These are phyloP conservation scores for Pseudococcus jackbeardsleyi DNA, from an alignment of 2,888 invertebrate genomes.

Conservation along the genomic window DNA sequence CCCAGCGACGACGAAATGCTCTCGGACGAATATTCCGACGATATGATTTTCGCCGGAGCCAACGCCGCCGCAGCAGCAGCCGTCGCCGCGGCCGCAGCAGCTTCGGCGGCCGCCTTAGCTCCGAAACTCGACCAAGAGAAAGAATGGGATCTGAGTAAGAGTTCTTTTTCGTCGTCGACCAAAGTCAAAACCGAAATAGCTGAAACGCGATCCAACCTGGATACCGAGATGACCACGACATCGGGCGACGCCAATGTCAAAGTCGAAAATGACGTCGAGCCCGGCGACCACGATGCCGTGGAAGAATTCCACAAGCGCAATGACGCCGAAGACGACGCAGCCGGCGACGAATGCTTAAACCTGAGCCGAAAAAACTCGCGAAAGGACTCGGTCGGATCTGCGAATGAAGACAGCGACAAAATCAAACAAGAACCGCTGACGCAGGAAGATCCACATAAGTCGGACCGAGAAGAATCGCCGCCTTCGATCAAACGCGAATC, in stretches of 20 bases:
- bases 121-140: slow-evolving; percentile 44
- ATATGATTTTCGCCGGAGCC: slow-evolving; percentile 57
- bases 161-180: slow-evolving; percentile 37
- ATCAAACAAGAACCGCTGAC: background rate
- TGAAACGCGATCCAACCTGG: background rate
- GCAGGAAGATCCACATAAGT: slow-evolving; percentile 67
- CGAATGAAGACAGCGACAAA: slow-evolving; percentile 67
- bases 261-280: background rate
- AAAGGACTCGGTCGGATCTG: slow-evolving; percentile 47
- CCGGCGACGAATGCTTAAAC: background rate
- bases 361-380: slow-evolving; percentile 55
- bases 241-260: slow-evolving; percentile 61
- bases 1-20: slow-evolving; percentile 66
- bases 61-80: background rate
- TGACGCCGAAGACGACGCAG: background rate
- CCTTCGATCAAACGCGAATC: slow-evolving; percentile 66
- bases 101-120: background rate
- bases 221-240: slow-evolving; percentile 9
- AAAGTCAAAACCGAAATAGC: background rate
- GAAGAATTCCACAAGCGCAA: slow-evolving; percentile 4
- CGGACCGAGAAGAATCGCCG: slow-evolving; percentile 70
- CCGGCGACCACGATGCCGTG: background rate
- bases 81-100: background rate
- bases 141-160: slow-evolving; percentile 61
- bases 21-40: slow-evolving; percentile 62